Evolutionary conservation across 2,888 invertebrate species (phyloP).

Genomic region (Phragmatobia fuliginosa): DNA sequence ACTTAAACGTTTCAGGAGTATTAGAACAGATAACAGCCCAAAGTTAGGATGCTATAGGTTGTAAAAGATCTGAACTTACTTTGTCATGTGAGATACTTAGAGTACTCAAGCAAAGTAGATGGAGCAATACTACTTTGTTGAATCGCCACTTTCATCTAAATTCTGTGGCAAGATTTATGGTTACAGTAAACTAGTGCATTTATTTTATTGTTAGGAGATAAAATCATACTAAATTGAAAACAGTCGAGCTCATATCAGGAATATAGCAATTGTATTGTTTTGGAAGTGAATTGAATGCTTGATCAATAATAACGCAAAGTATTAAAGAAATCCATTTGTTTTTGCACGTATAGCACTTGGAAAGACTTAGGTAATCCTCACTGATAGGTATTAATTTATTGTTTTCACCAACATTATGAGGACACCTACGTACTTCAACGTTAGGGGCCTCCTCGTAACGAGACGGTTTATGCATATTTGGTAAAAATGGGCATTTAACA

Average conservation of each 20-base stretch:
- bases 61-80: constrained; percentile 4
- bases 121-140: background rate
- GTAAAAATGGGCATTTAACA: too few relatives aligned
- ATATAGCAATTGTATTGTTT: too few relatives aligned
- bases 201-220: background rate
- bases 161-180: background rate
- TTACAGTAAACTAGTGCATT: background rate
- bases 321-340: background rate
- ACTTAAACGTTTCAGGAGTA: background rate
- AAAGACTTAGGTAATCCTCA: too few relatives aligned
- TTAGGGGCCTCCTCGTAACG: too few relatives aligned
- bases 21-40: background rate
- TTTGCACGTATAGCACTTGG: background rate
- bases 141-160: background rate
- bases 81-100: background rate
- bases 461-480: too few relatives aligned
- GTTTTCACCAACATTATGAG: too few relatives aligned
- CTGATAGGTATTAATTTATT: too few relatives aligned
- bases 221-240: background rate
- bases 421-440: too few relatives aligned
- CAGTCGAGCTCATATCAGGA: background rate
- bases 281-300: too few relatives aligned
- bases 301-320: background rate
- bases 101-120: background rate
- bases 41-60: background rate